These are phyloP conservation scores for Lasioglossum oenotherae DNA, from an alignment of 2,888 invertebrate genomes.

Conservation along the genomic window DNA sequence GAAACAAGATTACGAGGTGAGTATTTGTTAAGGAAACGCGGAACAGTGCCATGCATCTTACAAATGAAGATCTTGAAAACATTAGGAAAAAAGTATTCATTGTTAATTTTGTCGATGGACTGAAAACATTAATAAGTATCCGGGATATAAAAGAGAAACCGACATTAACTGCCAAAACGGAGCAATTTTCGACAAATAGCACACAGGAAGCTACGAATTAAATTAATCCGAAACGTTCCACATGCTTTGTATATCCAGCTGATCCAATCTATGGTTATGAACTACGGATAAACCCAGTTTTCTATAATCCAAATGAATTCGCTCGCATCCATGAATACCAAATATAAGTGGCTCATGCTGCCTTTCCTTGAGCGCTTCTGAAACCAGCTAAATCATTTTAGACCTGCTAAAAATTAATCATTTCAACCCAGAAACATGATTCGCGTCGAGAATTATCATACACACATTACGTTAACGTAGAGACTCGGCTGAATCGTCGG, in stretches of 20 bases:
- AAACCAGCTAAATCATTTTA: neutral
- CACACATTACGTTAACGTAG: neutral
- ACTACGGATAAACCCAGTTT: neutral
- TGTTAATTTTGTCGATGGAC: no score
- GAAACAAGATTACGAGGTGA: slow-evolving; percentile 21
- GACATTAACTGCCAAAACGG: neutral
- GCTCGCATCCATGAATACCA: neutral
- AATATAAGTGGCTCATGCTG: neutral
- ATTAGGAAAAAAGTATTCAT: neutral
- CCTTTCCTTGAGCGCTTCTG: neutral
- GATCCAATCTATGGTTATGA: neutral
- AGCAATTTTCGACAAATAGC: neutral
- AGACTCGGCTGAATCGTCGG: neutral
- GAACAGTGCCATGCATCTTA: neutral
- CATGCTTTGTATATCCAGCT: neutral
- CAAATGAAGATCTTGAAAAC: neutral
- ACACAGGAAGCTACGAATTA: neutral
- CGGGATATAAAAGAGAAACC: no score
- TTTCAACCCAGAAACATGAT: neutral
- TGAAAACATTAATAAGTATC: no score
- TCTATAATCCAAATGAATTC: neutral
- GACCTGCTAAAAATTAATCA: neutral
- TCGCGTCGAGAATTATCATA: neutral
- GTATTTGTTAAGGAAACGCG: slow-evolving; percentile 14
- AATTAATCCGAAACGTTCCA: neutral